Percentiles rank a stretch among this genome's conserved stretches.
Conservation (phyloP, 2,113 vertebrate genomes). For the Laticauda colubrina region DNA sequence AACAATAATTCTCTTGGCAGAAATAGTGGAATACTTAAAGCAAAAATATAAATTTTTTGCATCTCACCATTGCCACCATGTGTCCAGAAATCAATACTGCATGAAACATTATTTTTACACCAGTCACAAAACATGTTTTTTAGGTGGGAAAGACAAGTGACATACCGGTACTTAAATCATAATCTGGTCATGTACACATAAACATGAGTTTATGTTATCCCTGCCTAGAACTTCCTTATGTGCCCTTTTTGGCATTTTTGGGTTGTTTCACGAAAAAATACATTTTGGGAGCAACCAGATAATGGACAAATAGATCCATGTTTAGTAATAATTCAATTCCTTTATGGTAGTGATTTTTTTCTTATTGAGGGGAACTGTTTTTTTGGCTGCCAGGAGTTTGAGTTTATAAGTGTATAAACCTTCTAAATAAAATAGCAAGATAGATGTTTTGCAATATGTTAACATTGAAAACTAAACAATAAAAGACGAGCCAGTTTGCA, state of each 20-base stretch:
- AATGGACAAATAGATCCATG: not conserved
- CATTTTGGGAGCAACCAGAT: not conserved
- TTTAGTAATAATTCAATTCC: not conserved
- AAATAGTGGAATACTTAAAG: constrained; percentile 13
- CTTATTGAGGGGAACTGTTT: not conserved
- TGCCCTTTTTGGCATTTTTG: not conserved
- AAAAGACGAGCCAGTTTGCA: not conserved
- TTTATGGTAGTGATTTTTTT: not conserved
- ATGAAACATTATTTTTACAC: not conserved
- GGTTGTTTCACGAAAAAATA: not conserved
- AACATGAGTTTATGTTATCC: not conserved
- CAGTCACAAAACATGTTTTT: not conserved
- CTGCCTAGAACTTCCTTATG: not conserved
- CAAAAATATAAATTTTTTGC: rapidly evolving
- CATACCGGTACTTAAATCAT: not conserved
- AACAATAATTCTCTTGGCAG: not conserved
- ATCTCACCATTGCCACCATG: constrained; percentile 60
- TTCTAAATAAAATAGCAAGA: not conserved
- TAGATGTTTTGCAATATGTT: not conserved
- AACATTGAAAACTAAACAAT: not conserved
- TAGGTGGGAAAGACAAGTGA: not conserved
- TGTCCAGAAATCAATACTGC: constrained; percentile 48
- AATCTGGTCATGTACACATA: not conserved
- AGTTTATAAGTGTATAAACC: too few species aligned
- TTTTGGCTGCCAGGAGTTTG: not conserved